These are phyloP conservation scores for Eubucco bourcierii DNA, from an alignment of 2,113 vertebrate species.

Conservation along the genomic window DNA sequence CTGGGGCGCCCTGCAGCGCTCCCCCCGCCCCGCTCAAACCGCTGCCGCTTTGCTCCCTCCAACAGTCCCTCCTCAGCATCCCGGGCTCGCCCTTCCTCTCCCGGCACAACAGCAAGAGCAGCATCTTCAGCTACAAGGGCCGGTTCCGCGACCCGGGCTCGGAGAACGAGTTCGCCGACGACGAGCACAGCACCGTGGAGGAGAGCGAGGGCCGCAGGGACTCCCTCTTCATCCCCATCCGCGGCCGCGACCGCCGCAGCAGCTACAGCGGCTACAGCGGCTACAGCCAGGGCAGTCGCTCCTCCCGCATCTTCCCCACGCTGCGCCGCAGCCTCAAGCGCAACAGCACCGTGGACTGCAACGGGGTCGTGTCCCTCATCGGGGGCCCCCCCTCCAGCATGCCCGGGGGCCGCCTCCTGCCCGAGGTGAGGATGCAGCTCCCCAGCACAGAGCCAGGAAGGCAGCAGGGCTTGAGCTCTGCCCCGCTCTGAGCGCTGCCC, in stretches of 20 bases:
- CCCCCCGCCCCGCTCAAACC: accelerated
- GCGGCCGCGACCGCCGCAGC: conserved; percentile 86
- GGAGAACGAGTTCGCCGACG: conserved; percentile 96
- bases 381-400: conserved; percentile 83
- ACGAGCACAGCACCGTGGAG: conserved; percentile 97
- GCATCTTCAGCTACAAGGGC: conserved; percentile 95
- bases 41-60: not conserved
- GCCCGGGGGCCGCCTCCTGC: conserved; percentile 92
- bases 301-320: conserved; percentile 90
- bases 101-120: conserved; percentile 97
- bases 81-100: conserved; percentile 96
- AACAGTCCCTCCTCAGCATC: conserved; percentile 94
- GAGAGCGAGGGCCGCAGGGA: conserved; percentile 94
- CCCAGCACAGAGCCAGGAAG: conserved; percentile 87
- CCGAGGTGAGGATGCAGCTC: conserved; percentile 98
- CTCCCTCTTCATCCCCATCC: conserved; percentile 94
- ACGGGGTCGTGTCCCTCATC: conserved; percentile 97
- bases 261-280: conserved; percentile 90
- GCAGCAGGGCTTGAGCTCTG: conserved; percentile 28
- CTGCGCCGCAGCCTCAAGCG: conserved; percentile 90
- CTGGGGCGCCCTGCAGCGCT: accelerated
- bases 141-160: conserved; percentile 91
- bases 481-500: not conserved
- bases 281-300: conserved; percentile 91
- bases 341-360: conserved; percentile 98